Conservation (phyloP, 2,113 vertebrate genomes). For the Xiphias gladius region DNA sequence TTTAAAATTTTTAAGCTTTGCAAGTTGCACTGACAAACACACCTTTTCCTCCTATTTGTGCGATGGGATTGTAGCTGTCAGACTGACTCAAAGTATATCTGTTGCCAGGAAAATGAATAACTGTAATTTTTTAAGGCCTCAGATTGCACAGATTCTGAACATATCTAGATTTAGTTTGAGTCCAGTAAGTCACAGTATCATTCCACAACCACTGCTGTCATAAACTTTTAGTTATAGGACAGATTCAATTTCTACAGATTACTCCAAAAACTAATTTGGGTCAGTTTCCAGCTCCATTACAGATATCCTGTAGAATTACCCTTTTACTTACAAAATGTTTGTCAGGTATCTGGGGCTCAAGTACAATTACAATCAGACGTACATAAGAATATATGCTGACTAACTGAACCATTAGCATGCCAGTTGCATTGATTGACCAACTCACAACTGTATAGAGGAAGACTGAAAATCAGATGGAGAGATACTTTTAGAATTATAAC, state of each 20-base stretch:
- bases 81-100: too few relatives aligned
- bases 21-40: too few relatives aligned
- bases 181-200: not conserved
- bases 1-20: too few relatives aligned
- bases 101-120: too few relatives aligned
- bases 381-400: not conserved
- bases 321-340: not conserved
- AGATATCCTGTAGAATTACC: not conserved
- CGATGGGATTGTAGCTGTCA: too few relatives aligned
- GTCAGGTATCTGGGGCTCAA: constrained; percentile 1
- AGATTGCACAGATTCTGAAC: not conserved
- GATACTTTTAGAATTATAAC: not conserved
- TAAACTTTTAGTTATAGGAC: not conserved
- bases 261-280: not conserved
- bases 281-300: not conserved
- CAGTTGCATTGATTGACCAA: constrained; percentile 7
- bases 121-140: too few relatives aligned
- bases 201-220: not conserved
- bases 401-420: not conserved
- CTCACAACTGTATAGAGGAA: constrained; percentile 4
- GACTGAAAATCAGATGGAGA: not conserved
- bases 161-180: not conserved
- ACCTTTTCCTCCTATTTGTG: too few relatives aligned
- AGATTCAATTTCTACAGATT: not conserved
- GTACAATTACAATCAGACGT: not conserved